A percentile compares a stretch with the other conserved stretches of the same genome.
These are phyloP conservation scores for Schlechtendalia chinensis DNA, from an alignment of 1,140 invertebrate species.

Conservation along the genomic window DNA sequence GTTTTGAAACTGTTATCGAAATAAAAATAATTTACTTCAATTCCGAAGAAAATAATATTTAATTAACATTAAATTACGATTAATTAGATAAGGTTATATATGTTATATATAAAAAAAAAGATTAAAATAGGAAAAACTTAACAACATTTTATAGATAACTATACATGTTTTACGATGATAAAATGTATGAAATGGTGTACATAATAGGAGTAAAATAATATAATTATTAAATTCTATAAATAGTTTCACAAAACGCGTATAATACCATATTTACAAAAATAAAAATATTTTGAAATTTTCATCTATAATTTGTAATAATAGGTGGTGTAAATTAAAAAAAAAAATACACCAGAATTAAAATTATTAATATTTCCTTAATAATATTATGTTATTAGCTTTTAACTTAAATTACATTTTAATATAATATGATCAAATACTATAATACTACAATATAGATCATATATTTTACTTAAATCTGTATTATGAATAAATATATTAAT, in stretches of 20 bases:
- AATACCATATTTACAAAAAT: constrained; percentile 20
- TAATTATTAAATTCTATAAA: constrained; percentile 26
- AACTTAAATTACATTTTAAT: background rate
- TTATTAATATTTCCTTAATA: constrained; percentile 7
- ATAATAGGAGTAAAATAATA: constrained; percentile 33
- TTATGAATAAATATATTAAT: background rate
- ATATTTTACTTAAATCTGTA: background rate
- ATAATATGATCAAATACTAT: background rate
- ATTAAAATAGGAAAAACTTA: constrained; percentile 38
- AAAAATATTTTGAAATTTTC: background rate
- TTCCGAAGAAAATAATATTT: constrained; percentile 46
- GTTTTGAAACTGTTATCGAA: background rate
- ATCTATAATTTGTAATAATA: background rate
- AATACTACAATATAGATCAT: background rate
- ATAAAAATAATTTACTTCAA: background rate
- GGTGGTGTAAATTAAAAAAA: constrained; percentile 18
- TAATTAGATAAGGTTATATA: constrained; percentile 27
- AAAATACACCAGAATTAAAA: background rate
- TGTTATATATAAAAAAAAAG: constrained; percentile 8
- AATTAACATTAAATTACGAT: constrained; percentile 47
- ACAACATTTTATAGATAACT: constrained; percentile 28
- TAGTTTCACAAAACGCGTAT: background rate
- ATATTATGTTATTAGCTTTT: background rate
- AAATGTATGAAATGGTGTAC: constrained; percentile 13
- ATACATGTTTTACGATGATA: constrained; percentile 38